phyloP scores from a whole-genome alignment of 2,888 invertebrate species.

The Caenorhabditis doughertyi region DNA sequence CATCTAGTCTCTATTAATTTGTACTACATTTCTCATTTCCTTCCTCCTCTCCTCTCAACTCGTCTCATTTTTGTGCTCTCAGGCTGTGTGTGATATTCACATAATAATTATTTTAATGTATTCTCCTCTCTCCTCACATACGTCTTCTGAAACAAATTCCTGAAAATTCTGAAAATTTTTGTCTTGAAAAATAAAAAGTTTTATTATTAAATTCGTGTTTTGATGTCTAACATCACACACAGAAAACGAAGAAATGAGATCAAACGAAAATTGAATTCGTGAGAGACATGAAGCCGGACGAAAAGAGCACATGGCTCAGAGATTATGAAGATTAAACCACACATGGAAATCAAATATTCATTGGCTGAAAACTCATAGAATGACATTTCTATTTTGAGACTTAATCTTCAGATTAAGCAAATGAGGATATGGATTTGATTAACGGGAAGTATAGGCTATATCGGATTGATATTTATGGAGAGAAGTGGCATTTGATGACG shows the following conservation, averaged over 20 bases:
- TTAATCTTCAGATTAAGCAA: too few relatives aligned
- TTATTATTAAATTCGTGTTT: too few relatives aligned
- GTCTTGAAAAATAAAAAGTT: not conserved
- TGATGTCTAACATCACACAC: not conserved
- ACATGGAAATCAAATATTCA: not conserved
- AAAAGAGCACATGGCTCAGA: not conserved
- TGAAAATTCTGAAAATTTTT: not conserved
- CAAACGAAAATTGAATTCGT: conserved; percentile 16
- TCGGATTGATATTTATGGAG: too few relatives aligned
- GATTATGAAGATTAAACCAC: conserved; percentile 3
- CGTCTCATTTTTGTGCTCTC: conserved; percentile 24
- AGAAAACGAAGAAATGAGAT: not conserved
- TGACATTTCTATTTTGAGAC: too few relatives aligned
- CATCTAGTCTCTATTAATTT: conserved; percentile 47
- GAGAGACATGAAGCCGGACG: not conserved
- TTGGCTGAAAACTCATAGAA: too few relatives aligned
- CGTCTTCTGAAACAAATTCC: not conserved
- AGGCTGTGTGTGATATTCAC: conserved; percentile 63
- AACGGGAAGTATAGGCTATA: too few relatives aligned
- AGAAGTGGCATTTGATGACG: too few relatives aligned
- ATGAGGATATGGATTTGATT: too few relatives aligned
- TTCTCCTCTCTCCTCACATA: not conserved
- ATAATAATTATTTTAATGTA: conserved; percentile 8
- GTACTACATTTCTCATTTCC: too few relatives aligned
- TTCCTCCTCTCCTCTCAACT: conserved; percentile 17